phyloP scores from a whole-genome alignment of 2,888 invertebrate species.

The Thymelicus lineola region DNA sequence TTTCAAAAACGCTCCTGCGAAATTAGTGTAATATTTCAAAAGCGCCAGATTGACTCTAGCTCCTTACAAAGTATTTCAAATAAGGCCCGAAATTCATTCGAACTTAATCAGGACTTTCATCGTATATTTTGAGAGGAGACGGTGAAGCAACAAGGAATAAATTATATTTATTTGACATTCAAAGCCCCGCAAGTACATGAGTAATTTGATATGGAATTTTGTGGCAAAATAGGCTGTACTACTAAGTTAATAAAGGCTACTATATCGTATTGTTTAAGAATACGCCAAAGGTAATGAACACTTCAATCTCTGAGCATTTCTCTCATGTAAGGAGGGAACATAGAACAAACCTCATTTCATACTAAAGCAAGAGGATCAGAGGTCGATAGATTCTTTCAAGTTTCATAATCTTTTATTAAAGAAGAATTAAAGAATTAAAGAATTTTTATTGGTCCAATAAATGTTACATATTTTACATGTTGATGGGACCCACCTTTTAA shows the following conservation, averaged over 20 bases:
- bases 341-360: no score
- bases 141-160: constrained; percentile 44
- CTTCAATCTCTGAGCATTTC: constrained; percentile 39
- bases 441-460: no score
- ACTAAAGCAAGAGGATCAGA: no score
- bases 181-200: constrained; percentile 38
- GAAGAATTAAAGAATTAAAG: no score
- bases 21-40: constrained; percentile 19
- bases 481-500: no score
- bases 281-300: constrained; percentile 39
- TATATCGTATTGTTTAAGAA: constrained; percentile 28
- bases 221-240: constrained; percentile 38
- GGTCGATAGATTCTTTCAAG: no score
- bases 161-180: constrained; percentile 47
- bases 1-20: neutral
- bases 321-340: no score
- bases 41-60: constrained; percentile 5
- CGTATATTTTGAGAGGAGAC: constrained; percentile 39
- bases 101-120: constrained; percentile 44
- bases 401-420: no score
- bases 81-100: constrained; percentile 27
- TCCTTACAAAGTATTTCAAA: constrained; percentile 25
- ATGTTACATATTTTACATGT: no score
- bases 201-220: constrained; percentile 33
- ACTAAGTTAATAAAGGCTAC: constrained; percentile 29